Percentiles rank a stretch among this genome's conserved stretches.
Evolutionary conservation across 2,888 invertebrate species (phyloP).

Genomic region (Apamea anceps): DNA sequence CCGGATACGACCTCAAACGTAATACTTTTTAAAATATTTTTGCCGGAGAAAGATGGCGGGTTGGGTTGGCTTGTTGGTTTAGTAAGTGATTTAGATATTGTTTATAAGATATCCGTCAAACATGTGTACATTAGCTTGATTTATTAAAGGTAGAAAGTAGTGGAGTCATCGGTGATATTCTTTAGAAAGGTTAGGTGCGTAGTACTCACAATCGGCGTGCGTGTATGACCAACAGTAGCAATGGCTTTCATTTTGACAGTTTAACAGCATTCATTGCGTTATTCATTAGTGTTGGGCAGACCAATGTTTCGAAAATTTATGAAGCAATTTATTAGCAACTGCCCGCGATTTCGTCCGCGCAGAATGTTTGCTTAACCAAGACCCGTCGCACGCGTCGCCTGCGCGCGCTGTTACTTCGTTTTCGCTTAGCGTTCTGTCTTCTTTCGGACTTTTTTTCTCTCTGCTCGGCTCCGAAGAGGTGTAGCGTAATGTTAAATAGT

Average conservation of each 20-base stretch:
- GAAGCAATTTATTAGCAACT: not conserved
- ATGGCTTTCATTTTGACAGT: too few species aligned
- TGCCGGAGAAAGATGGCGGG: conserved; percentile 26
- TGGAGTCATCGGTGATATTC: not conserved
- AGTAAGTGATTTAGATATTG: conserved; percentile 13
- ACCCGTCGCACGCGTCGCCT: too few species aligned
- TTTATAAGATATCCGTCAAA: not conserved
- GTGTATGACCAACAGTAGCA: not conserved
- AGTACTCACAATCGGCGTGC: not conserved
- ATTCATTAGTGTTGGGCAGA: not conserved
- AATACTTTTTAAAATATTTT: conserved; percentile 56
- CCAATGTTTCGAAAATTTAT: not conserved
- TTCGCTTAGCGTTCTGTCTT: too few species aligned
- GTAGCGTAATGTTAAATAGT: too few species aligned
- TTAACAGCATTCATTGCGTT: not conserved
- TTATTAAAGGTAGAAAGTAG: not conserved
- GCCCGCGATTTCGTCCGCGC: too few species aligned
- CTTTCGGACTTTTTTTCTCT: too few species aligned
- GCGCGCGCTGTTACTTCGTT: too few species aligned
- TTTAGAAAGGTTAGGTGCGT: not conserved
- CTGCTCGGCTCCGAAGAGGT: too few species aligned
- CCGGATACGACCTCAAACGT: conserved; percentile 50
- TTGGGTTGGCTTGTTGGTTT: conserved; percentile 10
- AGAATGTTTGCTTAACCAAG: too few species aligned
- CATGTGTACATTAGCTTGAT: not conserved